Evolutionary conservation across 2,113 vertebrate species (phyloP), one percentile per base, ranked within the genome.

Genomic region (Chloropsis cyanopogon): DNA sequence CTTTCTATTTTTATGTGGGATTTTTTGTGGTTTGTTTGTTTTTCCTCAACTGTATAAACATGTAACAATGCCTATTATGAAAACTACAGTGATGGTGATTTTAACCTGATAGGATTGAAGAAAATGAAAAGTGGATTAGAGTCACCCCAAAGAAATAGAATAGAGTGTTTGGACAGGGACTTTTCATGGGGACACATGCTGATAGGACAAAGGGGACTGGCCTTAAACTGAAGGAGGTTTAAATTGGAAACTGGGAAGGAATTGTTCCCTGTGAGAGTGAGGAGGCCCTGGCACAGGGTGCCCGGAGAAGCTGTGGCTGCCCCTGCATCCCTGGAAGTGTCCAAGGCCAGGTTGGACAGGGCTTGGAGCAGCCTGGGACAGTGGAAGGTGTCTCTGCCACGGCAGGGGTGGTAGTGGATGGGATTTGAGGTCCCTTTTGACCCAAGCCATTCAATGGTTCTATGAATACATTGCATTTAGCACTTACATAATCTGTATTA

Each of bases 361-460:
- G 46, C 12, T 52, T 5, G 53, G 53, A 60, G n/a, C n/a, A 35
- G 0, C 47, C 47, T 76, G 70, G 70, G 47, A 4, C 0, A 0
- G 41, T 47, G 78, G 24, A 0, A 68, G 20, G 11, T 14, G 69
- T 39, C 53, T 60, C 46, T 75, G 69, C 9, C 39, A 25, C 29
- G n/a, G 28, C 61, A 25, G 37, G 13, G 13, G 11, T 47, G 47
- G n/a, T 0, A 35, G 4, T 0, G 1, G 25, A 2, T 22, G 61
- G 7, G 0, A 1, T 75, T 53, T 15, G 11, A 54, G 11, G n/a
- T 68, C 13, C 15, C 7, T 53, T 52, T 12, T 4, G 11, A 60
- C 53, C n/a, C 28, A 53, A 39, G 19, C 39, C 39, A 31, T 25
- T 21, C 24, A 7, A 0, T 20, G 23, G 7, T 52, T 44, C 60